phyloP scores from a whole-genome alignment of 2,888 invertebrate species.

The Lasioglossum malachurum region DNA sequence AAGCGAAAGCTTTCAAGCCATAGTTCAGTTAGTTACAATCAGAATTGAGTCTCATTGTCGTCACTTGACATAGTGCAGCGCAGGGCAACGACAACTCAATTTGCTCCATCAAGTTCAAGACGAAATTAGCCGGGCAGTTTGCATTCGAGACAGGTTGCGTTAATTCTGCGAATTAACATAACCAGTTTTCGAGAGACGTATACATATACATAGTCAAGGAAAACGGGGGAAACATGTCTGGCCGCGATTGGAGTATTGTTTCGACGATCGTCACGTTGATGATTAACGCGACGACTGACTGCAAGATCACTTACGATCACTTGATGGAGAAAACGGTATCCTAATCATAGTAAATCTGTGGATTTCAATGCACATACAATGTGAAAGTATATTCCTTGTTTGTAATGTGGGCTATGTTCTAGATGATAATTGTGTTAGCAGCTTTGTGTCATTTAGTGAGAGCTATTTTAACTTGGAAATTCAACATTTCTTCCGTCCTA shows the following conservation, averaged over 20 bases:
- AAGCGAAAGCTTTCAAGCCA: not conserved
- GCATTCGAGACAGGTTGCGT: not conserved
- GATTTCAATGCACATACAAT: too few relatives aligned
- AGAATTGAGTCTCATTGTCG: constrained; percentile 51
- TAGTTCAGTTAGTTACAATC: not conserved
- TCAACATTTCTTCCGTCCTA: too few relatives aligned
- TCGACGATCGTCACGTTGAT: constrained; percentile 17
- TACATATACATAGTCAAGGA: not conserved
- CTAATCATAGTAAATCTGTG: too few relatives aligned
- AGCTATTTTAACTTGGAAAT: too few relatives aligned
- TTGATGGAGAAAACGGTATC: constrained; percentile 48
- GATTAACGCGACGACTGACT: not conserved
- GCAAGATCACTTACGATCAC: constrained; percentile 9
- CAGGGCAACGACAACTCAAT: constrained; percentile 4
- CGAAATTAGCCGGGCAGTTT: constrained; percentile 1
- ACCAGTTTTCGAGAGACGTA: not conserved
- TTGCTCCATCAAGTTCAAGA: not conserved
- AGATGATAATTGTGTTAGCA: not conserved
- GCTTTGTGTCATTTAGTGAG: too few relatives aligned
- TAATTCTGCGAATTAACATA: constrained; percentile 7
- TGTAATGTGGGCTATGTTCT: not conserved
- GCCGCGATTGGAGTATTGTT: not conserved
- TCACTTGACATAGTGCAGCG: constrained; percentile 48
- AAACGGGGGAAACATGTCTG: not conserved
- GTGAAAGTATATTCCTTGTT: not conserved